Conservation (phyloP, 2,888 invertebrate species). For the Galerucella calmariensis region DNA sequence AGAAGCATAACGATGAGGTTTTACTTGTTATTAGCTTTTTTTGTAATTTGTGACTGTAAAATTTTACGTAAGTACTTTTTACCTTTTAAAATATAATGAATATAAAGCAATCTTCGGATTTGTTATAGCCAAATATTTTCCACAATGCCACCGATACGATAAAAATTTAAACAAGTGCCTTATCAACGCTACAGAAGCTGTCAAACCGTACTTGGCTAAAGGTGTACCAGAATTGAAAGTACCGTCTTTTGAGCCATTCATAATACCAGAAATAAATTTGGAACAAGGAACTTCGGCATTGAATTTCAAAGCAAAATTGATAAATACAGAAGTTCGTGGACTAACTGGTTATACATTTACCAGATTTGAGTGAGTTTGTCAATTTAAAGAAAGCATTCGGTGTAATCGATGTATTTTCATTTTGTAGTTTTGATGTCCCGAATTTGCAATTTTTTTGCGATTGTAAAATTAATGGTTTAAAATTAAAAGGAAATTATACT, state of each 20-base stretch:
- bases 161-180: conserved; percentile 56
- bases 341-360: conserved; percentile 49
- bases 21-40: background rate
- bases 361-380: conserved; percentile 50
- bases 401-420: background rate
- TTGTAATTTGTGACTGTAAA: background rate
- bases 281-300: conserved; percentile 52
- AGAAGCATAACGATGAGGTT: background rate
- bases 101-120: background rate
- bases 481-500: conserved; percentile 54
- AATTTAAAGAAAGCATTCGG: background rate
- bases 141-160: conserved; percentile 52
- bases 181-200: conserved; percentile 50
- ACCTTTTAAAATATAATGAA: background rate
- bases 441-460: conserved; percentile 51
- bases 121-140: conserved; percentile 35
- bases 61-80: background rate
- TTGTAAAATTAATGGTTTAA: conserved; percentile 45
- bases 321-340: conserved; percentile 49
- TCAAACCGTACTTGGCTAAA: conserved; percentile 53
- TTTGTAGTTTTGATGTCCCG: conserved; percentile 54
- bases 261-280: conserved; percentile 51
- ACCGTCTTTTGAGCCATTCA: conserved; percentile 56
- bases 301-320: conserved; percentile 52
- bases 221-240: conserved; percentile 59